Base-by-base conservation (phyloP, 2,797 vertebrate genomes). In the Balearica regulorum region DNA sequence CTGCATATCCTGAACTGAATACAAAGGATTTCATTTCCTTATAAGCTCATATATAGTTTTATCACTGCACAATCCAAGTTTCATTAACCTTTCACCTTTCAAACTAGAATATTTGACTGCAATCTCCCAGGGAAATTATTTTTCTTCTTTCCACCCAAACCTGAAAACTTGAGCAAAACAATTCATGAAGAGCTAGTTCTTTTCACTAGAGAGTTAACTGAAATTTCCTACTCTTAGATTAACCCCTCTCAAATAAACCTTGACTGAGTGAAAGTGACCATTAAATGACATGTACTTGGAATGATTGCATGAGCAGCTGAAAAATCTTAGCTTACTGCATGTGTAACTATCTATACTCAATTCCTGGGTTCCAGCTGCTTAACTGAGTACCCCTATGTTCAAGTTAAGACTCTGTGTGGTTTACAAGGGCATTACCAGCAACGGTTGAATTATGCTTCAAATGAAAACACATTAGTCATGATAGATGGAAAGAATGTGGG, bases 11-110 rank as follows among this genome's bases (percentile, higher is more conserved):
- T 69, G 35, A 80, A 51, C 54, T 37, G 13, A 94, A 94, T 53
- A 87, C 35, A 95, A 96, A 94, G 21, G 39, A 94, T 82, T 94
- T 90, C 0, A 81, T 96, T 91, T 94, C 60, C 70, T 70, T 86
- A 60, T 77, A 86, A 81, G 15, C 11, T 82, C 0, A 0, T 57
- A 37, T 48, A 55, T 35, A 76, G 11, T 39, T 91, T 91, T 95
- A 86, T 93, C 77, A 84, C 17, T 78, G 41, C 21, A 71, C 29
- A 78, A 82, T 55, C 58, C 64, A 88, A 49, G 25, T 53, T 90
- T 82, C 77, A 92, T 79, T 95, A 95, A 87, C 49, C 15, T 91
- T 88, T 88, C 43, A 84, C 46, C 46, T 90, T 84, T 94, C n/a
- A 68, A 90, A 64, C 8, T 26, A 55, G 14, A 84, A 80, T 76